phyloP scores from a whole-genome alignment of 1,140 invertebrate genomes.

The Tetramorium simillimum region DNA sequence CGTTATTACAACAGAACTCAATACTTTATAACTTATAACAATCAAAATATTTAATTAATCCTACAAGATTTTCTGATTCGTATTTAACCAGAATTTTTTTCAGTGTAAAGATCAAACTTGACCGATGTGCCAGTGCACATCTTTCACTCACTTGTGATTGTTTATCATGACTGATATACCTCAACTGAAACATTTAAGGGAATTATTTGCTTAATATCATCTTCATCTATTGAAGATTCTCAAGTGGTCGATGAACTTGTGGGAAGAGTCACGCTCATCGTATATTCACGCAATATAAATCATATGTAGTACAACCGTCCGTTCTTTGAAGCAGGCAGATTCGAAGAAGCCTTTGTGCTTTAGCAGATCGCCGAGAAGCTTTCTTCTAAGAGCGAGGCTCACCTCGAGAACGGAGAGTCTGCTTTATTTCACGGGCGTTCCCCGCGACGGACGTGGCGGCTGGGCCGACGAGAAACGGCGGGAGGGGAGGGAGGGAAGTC shows the following conservation, averaged over 20 bases:
- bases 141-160: no score
- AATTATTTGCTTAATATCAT: neutral
- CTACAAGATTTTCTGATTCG: no score
- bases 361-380: conserved; percentile 60
- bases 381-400: conserved; percentile 24
- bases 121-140: no score
- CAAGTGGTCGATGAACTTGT: neutral
- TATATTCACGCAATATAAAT: neutral
- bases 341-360: conserved; percentile 31
- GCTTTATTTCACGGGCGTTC: conserved; percentile 72
- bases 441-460: conserved; percentile 55
- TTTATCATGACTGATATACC: no score
- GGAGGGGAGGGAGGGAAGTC: neutral
- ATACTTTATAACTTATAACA: no score
- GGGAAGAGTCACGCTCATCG: neutral
- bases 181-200: neutral
- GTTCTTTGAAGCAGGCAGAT: neutral
- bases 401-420: conserved; percentile 55
- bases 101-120: no score
- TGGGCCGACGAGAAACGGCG: neutral
- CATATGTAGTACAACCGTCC: neutral
- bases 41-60: no score
- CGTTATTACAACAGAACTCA: no score
- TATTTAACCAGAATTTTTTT: no score
- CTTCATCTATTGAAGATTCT: neutral